Evolutionary conservation across 2,888 invertebrate genomes (phyloP), one percentile per base, ranked within the genome.

Genomic region (Alsophila aescularia): DNA sequence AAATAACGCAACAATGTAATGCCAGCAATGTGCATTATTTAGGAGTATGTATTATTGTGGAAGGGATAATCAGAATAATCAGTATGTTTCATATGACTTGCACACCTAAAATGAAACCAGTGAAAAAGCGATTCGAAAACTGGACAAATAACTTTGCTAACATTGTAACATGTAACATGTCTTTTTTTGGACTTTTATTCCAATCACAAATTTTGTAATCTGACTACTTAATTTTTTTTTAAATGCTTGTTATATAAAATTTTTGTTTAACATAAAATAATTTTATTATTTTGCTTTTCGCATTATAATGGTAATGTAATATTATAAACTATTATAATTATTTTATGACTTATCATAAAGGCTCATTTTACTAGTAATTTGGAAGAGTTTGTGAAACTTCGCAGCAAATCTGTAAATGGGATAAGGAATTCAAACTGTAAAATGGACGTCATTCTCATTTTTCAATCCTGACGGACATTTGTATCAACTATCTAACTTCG

Each of bases 71-170:
- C 1, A 29, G 9, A n/a, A 29, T 41, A 12, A 27, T 41, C 12
- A 13, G 9, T 8, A 5, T 24, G 5, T 24, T 7, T 24, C 7
- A 24, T 32, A 6, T 42, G 10, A 9, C 4, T 9, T 29, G 16
- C 10, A 1, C 70, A 69, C 75, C 73, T 69, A 68, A 72, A 74
- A 74, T 69, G 70, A 66, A 73, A 71, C 72, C 68, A 52, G 62
- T 59, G 56, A 67, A 77, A 69, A 76, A n/a, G n/a, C 54, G 62
- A 72, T 72, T 77, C 69, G 58, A 74, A 76, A 79, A 73, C 67
- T 74, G 65, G 61, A 75, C 63, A 73, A 68, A 62, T 66, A 53
- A 57, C 41, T 37, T 40, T 34, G 13, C 10, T 36, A 15, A 9
- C 24, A 31, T 18, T 24, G 6, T 35, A 31, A 13, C 10, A 7